Percentiles rank a stretch among this genome's conserved stretches.
phyloP scores from a whole-genome alignment of 2,888 invertebrate species.

The Temnothorax ravouxi region DNA sequence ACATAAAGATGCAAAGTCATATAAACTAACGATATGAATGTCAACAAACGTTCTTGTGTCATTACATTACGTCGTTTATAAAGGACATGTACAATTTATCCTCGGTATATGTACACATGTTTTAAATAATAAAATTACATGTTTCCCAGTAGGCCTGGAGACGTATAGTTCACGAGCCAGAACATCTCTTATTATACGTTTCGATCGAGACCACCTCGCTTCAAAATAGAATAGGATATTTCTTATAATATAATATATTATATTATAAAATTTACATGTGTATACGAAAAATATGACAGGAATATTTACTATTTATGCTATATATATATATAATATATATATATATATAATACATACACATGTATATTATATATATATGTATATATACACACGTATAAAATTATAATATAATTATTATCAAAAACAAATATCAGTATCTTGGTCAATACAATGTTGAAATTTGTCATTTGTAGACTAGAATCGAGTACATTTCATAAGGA shows the following conservation, averaged over 20 bases:
- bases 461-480: slow-evolving; percentile 80
- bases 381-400: not conserved
- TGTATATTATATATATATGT: not conserved
- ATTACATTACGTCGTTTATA: slow-evolving; percentile 40
- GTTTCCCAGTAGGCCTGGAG: slow-evolving; percentile 21
- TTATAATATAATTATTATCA: not conserved
- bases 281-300: no score
- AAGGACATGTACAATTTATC: slow-evolving; percentile 6
- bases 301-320: not conserved
- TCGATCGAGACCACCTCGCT: not conserved
- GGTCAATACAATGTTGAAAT: slow-evolving; percentile 56
- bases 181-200: slow-evolving; percentile 9
- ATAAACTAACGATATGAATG: slow-evolving; percentile 39
- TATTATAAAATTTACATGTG: not conserved
- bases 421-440: slow-evolving; percentile 65
- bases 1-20: slow-evolving; percentile 50
- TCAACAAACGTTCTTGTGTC: slow-evolving; percentile 24
- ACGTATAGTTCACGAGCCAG: slow-evolving; percentile 14
- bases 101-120: slow-evolving; percentile 42
- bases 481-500: slow-evolving; percentile 73
- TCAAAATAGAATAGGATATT: not conserved
- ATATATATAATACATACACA: not conserved
- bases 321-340: not conserved
- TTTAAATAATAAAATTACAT: slow-evolving; percentile 19
- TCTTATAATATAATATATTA: slow-evolving; percentile 8